Conservation (phyloP, 1,140 invertebrate genomes). For the Anastrepha ludens region DNA sequence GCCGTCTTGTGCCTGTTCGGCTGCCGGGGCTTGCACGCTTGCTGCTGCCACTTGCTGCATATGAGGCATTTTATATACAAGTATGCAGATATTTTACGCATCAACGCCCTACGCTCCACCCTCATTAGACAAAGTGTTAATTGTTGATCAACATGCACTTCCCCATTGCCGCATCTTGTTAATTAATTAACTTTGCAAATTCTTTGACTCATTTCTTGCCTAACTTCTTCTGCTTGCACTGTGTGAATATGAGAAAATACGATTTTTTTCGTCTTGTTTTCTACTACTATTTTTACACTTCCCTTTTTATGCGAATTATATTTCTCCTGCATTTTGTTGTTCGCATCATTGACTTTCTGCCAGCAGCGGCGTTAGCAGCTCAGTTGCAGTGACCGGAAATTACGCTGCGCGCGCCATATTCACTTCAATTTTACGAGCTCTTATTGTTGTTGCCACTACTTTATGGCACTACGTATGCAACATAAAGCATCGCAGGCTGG, state of each 20-base stretch:
- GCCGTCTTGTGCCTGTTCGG: neutral
- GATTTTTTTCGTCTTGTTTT: neutral
- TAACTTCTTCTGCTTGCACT: neutral
- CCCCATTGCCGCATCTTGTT: neutral
- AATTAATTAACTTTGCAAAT: constrained; percentile 44
- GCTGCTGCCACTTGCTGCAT: neutral
- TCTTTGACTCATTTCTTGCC: neutral
- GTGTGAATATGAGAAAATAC: neutral
- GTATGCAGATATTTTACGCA: constrained; percentile 17
- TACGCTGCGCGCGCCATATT: constrained; percentile 26
- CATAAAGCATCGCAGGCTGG: neutral
- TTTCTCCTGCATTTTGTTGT: neutral
- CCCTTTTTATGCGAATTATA: neutral
- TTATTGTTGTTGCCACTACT: neutral
- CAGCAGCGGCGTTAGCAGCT: neutral
- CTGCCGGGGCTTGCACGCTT: neutral
- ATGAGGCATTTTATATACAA: neutral
- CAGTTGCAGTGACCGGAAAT: constrained; percentile 31
- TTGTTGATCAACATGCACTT: neutral
- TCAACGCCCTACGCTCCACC: neutral
- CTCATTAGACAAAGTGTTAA: constrained; percentile 43
- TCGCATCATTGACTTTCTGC: neutral
- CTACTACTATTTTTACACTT: constrained; percentile 16
- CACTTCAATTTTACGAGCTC: neutral
- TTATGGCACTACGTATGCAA: neutral